phyloP scores from a whole-genome alignment of 2,113 vertebrate genomes.

The Illadopsis cleaveri region DNA sequence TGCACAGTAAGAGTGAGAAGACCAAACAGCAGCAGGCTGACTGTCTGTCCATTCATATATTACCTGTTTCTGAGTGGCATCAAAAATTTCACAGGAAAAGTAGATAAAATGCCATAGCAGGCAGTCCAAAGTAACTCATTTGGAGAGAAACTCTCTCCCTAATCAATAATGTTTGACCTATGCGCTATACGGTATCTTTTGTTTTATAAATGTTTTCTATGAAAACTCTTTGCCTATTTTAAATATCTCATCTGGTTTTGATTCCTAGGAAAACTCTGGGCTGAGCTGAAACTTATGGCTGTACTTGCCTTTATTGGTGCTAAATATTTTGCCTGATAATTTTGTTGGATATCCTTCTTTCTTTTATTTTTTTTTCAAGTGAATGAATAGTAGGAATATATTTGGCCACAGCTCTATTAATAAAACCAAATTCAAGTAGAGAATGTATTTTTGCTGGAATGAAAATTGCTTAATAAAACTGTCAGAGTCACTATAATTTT shows the following conservation, averaged over 20 bases:
- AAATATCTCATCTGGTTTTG: constrained; percentile 39
- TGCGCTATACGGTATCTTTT: neutral
- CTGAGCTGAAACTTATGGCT: neutral
- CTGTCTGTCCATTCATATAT: neutral
- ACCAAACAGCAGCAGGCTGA: neutral
- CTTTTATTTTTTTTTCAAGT: constrained; percentile 1
- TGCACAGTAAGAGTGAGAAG: neutral
- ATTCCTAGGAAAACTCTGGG: constrained; percentile 12
- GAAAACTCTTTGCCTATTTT: neutral
- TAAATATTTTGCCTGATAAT: constrained; percentile 52
- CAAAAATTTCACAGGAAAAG: neutral
- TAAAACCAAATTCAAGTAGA: constrained; percentile 44
- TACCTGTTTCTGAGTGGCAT: neutral
- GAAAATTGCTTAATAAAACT: constrained; percentile 60
- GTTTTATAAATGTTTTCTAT: neutral
- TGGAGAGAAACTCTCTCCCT: neutral
- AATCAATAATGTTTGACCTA: neutral
- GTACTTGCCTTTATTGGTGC: constrained; percentile 35
- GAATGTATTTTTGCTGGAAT: constrained; percentile 62
- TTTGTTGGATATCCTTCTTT: constrained; percentile 17
- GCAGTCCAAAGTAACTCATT: neutral
- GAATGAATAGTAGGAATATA: constrained; percentile 25
- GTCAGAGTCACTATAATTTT: constrained; percentile 50
- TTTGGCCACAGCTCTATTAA: constrained; percentile 39
- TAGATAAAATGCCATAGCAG: neutral